A percentile compares a stretch with the other conserved stretches of the same genome.
Conservation (phyloP, 2,797 vertebrate species). For the Delichon dasypus region DNA sequence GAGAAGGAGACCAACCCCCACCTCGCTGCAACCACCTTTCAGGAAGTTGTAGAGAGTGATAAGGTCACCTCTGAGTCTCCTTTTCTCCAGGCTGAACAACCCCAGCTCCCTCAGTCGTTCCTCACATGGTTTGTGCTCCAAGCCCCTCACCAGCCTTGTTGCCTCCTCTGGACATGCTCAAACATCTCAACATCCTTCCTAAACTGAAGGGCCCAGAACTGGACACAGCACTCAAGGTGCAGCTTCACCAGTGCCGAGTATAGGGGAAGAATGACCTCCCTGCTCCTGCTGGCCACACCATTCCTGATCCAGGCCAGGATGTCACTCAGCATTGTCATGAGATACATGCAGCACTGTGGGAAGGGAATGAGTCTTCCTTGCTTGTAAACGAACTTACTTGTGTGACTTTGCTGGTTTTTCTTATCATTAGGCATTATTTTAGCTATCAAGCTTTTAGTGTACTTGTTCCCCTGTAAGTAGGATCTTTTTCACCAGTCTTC, state of each 20-base stretch:
- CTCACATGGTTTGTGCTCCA: not conserved
- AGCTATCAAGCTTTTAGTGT: not conserved
- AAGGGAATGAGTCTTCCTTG: not conserved
- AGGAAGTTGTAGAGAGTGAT: not conserved
- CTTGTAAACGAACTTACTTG: not conserved
- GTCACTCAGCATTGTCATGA: not conserved
- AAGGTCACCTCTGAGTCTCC: not conserved
- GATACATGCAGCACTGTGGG: not conserved
- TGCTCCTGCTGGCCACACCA: not conserved
- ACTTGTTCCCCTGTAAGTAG: not conserved
- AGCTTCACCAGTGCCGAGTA: fast-evolving
- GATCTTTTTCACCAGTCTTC: not conserved
- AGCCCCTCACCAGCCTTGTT: not conserved
- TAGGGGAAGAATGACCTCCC: not conserved
- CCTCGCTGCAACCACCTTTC: fast-evolving
- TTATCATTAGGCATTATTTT: not conserved
- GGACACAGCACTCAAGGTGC: not conserved
- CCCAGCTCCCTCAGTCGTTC: fast-evolving
- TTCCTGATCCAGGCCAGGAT: not conserved
- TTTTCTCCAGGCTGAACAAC: not conserved
- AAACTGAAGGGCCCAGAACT: not conserved
- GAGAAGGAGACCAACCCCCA: not conserved
- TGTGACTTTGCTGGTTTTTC: not conserved
- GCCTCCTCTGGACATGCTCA: fast-evolving
- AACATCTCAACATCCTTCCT: fast-evolving